Evolutionary conservation across 1,140 invertebrate genomes (phyloP).

Genomic region (Whitmania pigra): DNA sequence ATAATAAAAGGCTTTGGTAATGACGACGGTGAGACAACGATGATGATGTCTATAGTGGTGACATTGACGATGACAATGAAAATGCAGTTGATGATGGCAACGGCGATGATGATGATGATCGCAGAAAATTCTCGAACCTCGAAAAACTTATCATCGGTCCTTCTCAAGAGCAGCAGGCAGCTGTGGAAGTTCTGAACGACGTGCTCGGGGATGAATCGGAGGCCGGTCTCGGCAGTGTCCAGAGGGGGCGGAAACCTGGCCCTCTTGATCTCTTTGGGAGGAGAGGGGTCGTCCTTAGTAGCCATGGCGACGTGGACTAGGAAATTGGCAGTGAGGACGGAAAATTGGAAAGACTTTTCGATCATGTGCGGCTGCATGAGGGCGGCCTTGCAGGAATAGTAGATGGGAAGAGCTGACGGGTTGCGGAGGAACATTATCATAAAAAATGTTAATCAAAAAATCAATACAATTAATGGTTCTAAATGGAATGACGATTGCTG

Average conservation of each 20-base stretch:
- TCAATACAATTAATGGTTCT: too few relatives aligned
- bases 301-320: conserved; percentile 59
- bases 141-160: conserved; percentile 46
- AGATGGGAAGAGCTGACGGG: conserved; percentile 36
- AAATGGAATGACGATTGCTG: too few relatives aligned
- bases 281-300: conserved; percentile 23
- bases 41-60: neutral
- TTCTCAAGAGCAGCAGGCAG: conserved; percentile 59
- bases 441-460: too few relatives aligned
- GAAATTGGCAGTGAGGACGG: conserved; percentile 69
- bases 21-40: neutral
- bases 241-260: conserved; percentile 55
- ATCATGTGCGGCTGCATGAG: conserved; percentile 59
- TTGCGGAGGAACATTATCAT: too few relatives aligned
- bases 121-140: conserved; percentile 29
- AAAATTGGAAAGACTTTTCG: conserved; percentile 57
- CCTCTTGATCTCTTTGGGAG: conserved; percentile 41
- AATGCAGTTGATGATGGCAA: neutral
- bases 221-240: conserved; percentile 34
- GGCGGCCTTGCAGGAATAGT: conserved; percentile 50
- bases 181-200: conserved; percentile 73
- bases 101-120: neutral
- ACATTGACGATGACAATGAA: neutral
- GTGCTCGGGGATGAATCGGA: conserved; percentile 72
- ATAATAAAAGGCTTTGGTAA: neutral